A percentile compares a stretch with the other conserved stretches of the same genome.
Evolutionary conservation across 1,140 invertebrate species (phyloP).

Genomic region (Temnothorax curvispinosus): DNA sequence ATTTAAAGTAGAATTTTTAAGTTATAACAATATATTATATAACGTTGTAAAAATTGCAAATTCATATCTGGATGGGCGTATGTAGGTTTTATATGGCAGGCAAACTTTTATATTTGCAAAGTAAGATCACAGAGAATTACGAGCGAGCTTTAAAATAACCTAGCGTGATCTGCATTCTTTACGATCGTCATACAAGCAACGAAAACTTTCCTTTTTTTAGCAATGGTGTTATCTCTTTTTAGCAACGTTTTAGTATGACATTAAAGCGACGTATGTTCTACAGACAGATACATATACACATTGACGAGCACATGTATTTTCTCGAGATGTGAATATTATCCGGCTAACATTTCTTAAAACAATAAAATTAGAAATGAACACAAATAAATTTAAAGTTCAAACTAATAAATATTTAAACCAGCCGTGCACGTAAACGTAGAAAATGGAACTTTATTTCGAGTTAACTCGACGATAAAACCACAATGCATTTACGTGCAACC

Average conservation of each 20-base stretch:
- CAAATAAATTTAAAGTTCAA: background rate
- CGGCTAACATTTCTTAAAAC: background rate
- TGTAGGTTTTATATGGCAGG: background rate
- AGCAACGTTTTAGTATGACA: background rate
- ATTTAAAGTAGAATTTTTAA: background rate
- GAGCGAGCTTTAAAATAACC: conserved; percentile 12
- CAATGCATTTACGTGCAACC: conserved; percentile 2
- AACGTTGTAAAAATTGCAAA: conserved; percentile 4
- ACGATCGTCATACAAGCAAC: conserved; percentile 25
- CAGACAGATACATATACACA: background rate
- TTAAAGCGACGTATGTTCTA: conserved; percentile 8
- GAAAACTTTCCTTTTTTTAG: background rate
- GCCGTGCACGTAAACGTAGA: background rate
- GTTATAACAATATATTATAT: background rate
- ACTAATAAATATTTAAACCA: conserved; percentile 21
- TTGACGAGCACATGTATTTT: background rate
- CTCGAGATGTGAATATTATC: background rate
- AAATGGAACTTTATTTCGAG: conserved; percentile 10
- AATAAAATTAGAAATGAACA: background rate
- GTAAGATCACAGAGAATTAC: conserved; percentile 27
- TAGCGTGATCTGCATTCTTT: conserved; percentile 17
- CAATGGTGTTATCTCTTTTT: background rate
- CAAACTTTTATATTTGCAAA: conserved; percentile 30
- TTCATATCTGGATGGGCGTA: background rate
- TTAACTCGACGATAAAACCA: conserved; percentile 37